These are phyloP conservation scores for Lepus americanus DNA, from an alignment of 2,113 vertebrate species.

Conservation along the genomic window DNA sequence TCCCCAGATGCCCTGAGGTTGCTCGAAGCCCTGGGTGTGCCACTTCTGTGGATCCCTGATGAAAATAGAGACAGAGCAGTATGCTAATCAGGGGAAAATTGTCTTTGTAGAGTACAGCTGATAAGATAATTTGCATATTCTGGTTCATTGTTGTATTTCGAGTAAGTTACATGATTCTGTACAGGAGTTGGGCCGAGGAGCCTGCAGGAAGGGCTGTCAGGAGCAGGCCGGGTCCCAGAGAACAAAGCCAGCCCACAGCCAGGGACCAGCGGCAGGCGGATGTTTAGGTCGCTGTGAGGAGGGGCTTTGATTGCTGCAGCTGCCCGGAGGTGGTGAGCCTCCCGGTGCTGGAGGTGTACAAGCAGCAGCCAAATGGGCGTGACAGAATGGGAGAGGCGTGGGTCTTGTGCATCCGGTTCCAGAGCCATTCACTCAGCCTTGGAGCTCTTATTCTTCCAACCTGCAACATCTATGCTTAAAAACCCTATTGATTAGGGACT, in stretches of 20 bases:
- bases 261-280: not conserved
- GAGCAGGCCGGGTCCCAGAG: not conserved
- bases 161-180: conserved; percentile 79
- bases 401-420: accelerated
- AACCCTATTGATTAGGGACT: not conserved
- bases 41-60: conserved; percentile 77
- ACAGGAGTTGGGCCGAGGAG: conserved; percentile 52
- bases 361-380: not conserved
- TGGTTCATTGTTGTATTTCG: conserved; percentile 82
- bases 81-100: conserved; percentile 82
- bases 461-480: not conserved
- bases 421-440: not conserved
- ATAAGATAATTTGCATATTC: conserved; percentile 83
- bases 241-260: not conserved
- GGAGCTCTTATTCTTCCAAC: not conserved
- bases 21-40: conserved; percentile 75
- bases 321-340: not conserved
- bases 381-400: not conserved
- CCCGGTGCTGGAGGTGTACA: not conserved
- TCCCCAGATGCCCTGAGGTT: conserved; percentile 73
- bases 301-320: not conserved
- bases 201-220: not conserved
- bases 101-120: conserved; percentile 81
- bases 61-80: conserved; percentile 79
- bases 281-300: not conserved